Evolutionary conservation across 2,888 invertebrate species (phyloP), one percentile per base, ranked within the genome.

Genomic region (Microctonus aethiopoides): DNA sequence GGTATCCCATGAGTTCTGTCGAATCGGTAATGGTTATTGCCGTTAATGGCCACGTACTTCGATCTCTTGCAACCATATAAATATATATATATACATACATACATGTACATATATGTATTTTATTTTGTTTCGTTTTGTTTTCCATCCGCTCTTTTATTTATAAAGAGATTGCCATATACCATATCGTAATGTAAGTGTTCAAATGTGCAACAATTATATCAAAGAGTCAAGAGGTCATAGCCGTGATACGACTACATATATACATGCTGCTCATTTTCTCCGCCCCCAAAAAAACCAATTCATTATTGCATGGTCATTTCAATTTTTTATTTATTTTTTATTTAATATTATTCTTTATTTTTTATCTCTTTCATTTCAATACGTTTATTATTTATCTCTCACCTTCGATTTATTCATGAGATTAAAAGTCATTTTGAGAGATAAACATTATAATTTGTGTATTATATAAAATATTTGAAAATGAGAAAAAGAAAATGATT

Each of bases 21-120:
- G 83, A 80, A 83, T 84, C 82, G 81, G 80, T 84, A 83, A 83
- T 84, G 83, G 81, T 83, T 84, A 83, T 83, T 79, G 82, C 83
- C 80, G 80, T 79, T 83, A 83, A 83, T 84, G 83, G 83, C 83
- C 79, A 82, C 80, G 82, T 83, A 81, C 80, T 76, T 72, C 71
- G 68, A 67, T 54, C 41, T 46, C 46, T 46, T 1, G 13, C 57
- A 68, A 29, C 63, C 59, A 46, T 46, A 46, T 46, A 46, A 46
- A 46, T 46, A 46, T 46, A 46, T 39, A 39, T 39, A 39, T 2
- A 36, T 36, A 36, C 39, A n/a, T 46, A 29, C 26, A 34, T 36
- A n/a, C n/a, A n/a, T n/a, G n/a, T n/a, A n/a, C n/a, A n/a, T n/a
- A n/a, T n/a, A n/a, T 57, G 16, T 70, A 60, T 56, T 36, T 36